Evolutionary conservation across 2,113 vertebrate genomes (phyloP), one percentile per base, ranked within the genome.

Genomic region (Phyllopteryx taeniolatus): DNA sequence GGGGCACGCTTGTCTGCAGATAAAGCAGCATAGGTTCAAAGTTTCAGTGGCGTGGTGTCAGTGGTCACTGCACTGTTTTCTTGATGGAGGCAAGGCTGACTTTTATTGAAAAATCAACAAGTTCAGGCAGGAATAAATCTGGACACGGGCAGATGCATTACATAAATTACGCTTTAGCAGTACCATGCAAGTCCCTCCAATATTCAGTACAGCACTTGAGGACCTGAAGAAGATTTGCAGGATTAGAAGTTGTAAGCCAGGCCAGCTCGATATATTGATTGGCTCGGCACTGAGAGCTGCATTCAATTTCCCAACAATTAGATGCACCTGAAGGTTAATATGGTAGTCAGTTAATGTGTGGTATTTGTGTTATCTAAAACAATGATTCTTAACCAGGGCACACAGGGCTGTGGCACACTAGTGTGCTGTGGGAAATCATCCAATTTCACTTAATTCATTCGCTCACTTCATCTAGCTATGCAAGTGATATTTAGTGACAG

Each of bases 231-330:
- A 90, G 90, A 92, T 91, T 92, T 92, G 85, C 87, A 88, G 91
- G 91, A 93, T 93, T 92, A 92, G 85, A 87, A 79, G 83, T 87
- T 80, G 86, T 85, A 91, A 89, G 79, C 84, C 77, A 22, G 71
- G 76, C 81, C 64, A 73, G 87, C 75, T 91, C 89, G 60, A 92
- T 87, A 83, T 90, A 93, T 93, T 78, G 91, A 93, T 93, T 86
- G 35, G 42, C 51, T 74, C 67, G 79, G 83, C 87, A 87, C 85
- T 79, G 80, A 88, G 86, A 92, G 86, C 84, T 83, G 87, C 87
- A 90, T 93, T 93, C 87, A 89, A 92, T 92, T 93, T 93, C 91
- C 83, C 90, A 89, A 85, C 91, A 92, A 89, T 93, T 91, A 90
- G 79, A 82, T 88, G 1, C 73, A 88, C 82, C 86, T 89, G 84